Percentiles rank a stretch among this genome's conserved stretches.
phyloP scores from a whole-genome alignment of 2,113 vertebrate genomes.

The Saguinus midas region DNA sequence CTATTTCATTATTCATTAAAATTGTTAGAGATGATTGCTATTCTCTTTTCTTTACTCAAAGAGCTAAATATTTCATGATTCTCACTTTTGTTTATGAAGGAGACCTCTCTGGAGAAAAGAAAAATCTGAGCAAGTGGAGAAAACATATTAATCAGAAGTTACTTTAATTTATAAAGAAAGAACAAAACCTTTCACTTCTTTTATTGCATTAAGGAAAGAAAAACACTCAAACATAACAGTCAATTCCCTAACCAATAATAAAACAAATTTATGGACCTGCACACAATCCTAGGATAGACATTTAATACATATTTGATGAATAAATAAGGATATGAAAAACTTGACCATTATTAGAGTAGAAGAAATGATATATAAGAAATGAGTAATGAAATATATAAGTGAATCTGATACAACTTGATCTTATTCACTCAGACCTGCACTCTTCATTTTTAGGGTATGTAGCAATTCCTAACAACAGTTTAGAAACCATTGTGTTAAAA shows the following conservation, averaged over 20 bases:
- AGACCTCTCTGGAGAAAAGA: background rate
- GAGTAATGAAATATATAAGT: background rate
- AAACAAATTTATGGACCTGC: background rate
- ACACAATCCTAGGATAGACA: background rate
- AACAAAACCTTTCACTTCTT: background rate
- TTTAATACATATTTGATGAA: background rate
- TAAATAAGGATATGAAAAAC: constrained; percentile 5
- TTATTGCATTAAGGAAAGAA: background rate
- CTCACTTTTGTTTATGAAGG: background rate
- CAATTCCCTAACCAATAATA: constrained; percentile 1
- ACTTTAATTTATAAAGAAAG: background rate
- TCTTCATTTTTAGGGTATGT: background rate
- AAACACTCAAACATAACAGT: background rate
- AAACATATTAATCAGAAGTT: background rate
- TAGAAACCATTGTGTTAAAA: background rate
- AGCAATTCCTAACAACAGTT: background rate
- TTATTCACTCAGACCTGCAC: background rate
- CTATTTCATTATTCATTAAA: background rate
- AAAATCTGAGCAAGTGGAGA: background rate
- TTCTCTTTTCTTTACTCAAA: background rate
- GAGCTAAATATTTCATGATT: background rate
- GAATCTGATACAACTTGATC: background rate
- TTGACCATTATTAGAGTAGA: background rate
- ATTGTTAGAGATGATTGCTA: background rate
- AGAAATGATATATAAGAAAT: constrained; percentile 8